Base-by-base conservation (phyloP, 2,888 invertebrate genomes). In the Hedya salicella region DNA sequence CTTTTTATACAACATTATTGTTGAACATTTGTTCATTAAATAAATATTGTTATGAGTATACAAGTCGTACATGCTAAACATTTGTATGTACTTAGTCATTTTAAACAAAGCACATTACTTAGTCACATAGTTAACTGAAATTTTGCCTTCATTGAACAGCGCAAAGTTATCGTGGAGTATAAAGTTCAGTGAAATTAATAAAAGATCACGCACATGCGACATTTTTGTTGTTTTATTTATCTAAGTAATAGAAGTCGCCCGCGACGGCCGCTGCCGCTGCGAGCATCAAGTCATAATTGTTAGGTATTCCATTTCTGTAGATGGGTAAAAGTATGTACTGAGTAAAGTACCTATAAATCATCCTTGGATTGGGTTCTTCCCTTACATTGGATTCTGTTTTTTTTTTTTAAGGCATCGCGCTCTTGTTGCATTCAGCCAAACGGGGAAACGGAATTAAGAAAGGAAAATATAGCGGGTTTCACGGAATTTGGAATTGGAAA, bases 171-270 rank as follows among this genome's bases (percentile, higher is more conserved):
- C 83, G 73, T 77, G 76, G 76, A 76, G 71, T 80, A 79, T 80
- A 84, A 86, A 86, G 86, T 90, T 89, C 87, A 86, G 81, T 87
- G 86, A 80, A 88, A 88, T 64, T 64, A 64, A 81, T 91, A 89
- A 89, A 90, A 85, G 89, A 88, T 90, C 87, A 90, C 90, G 91
- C 91, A 91, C 91, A 91, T 90, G 91, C 90, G 89, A 89, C 66
- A 46, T 61, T 42, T 13, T 62, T 68, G 73, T 81, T 80, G 85
- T 89, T 89, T 88, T 75, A 86, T 87, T 89, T 73, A 66, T 21
- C 60, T 11, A 48, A 25, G 25, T 25, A 25, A 5, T 36, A 36
- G 2, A 36, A 25, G 5, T 25, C 1, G 6, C 25, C 25, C 2
- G 25, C 4, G 6, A 25, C 25, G 6, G 4, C 25, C 5, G 4